Percentiles rank a stretch among this genome's conserved stretches.
Evolutionary conservation across 2,888 invertebrate species (phyloP).

Genomic region (Lasioglossum marginatum): DNA sequence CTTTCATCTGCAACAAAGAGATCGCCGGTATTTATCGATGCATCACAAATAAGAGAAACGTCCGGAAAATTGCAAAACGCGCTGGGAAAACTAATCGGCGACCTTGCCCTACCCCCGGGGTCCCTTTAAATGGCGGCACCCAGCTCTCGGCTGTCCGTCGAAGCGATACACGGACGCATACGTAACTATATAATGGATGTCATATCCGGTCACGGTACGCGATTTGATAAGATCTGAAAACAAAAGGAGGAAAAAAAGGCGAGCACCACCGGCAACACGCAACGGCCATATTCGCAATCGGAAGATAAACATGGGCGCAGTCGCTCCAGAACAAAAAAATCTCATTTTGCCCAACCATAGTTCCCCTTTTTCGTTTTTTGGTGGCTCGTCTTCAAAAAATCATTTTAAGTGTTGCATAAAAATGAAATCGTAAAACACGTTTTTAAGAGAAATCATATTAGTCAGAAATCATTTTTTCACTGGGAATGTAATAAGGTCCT

Average conservation of each 20-base stretch:
- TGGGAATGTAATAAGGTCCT: no score
- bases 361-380: background rate
- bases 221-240: slow-evolving; percentile 57
- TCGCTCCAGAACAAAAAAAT: slow-evolving; percentile 16
- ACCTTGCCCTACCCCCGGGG: slow-evolving; percentile 16
- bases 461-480: no score
- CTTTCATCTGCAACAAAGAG: background rate
- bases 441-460: background rate
- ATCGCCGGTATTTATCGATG: background rate
- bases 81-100: background rate
- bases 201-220: slow-evolving; percentile 63
- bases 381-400: background rate
- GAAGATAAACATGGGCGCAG: slow-evolving; percentile 50
- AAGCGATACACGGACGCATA: slow-evolving; percentile 22
- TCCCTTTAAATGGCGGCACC: slow-evolving; percentile 59
- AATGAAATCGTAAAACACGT: background rate
- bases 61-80: background rate
- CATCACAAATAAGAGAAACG: background rate
- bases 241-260: slow-evolving; percentile 36
- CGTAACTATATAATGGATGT: slow-evolving; percentile 60
- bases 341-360: background rate
- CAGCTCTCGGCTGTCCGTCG: slow-evolving; percentile 28
- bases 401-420: background rate
- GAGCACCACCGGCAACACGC: slow-evolving; percentile 32
- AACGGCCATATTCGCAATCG: slow-evolving; percentile 32